Evolutionary conservation across 1,140 invertebrate species (phyloP), one percentile per base, ranked within the genome.

Genomic region (Venustaconcha ellipsiformis): DNA sequence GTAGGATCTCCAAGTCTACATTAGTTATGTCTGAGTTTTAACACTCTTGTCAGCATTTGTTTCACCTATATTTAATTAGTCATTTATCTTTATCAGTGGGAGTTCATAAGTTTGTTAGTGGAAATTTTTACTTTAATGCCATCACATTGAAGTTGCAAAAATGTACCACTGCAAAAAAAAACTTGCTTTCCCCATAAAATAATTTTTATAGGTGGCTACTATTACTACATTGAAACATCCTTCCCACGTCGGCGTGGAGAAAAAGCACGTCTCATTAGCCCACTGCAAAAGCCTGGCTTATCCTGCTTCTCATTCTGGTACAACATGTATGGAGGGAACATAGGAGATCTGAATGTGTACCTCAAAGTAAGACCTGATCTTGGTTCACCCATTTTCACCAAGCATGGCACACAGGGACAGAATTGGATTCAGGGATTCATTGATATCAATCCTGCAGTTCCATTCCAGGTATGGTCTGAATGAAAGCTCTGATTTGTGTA

Each of bases 301-400:
- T 20, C 56, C 8, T 89, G 87, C 77, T 67, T 89, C 26, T 66
- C 79, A 13, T 95, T 96, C 86, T 95, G 92, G 91, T 93, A 91
- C 83, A 94, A 95, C 83, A 95, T 96, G 95, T 95, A 92, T 83
- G 95, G 95, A 4, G 60, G 67, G 14, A 75, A 82, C 20, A 78
- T 86, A 5, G 83, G 81, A 14, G 74, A 72, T 1, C 80, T 89
- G 1, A 87, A 86, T 76, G 82, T 89, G 26, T 83, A 84, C 71
- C 63, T 80, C 20, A 80, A 80, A 63, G 72, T 68, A 48, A 70
- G 76, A 58, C 62, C 69, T 6, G 67, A 18, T 57, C 65, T 78
- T 26, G 81, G 82, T 8, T 23, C 72, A 15, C 75, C 79, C 15
- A 70, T 84, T 13, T 87, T 84, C 68, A 76, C 77, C 14, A 82